Base-by-base conservation (phyloP, 2,797 vertebrate species). In the Neosalanx taihuensis region DNA sequence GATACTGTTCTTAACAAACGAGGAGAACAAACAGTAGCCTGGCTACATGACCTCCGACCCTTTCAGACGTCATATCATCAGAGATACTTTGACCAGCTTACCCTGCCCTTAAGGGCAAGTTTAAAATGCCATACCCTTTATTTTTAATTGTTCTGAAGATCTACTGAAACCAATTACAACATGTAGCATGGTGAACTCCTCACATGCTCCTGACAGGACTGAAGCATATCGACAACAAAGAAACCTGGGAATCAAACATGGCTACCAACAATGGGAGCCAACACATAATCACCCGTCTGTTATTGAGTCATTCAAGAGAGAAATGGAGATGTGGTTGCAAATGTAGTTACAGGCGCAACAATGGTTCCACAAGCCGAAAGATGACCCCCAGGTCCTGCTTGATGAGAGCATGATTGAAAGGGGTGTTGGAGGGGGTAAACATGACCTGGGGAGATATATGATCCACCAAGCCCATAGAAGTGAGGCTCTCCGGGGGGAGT, bases 351-450 rank as follows among this genome's bases (percentile, higher is more conserved):
- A 91, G 89, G 87, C 81, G 79, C 81, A 88, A 90, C 89, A 85
- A 85, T 88, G 89, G 87, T 93, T 93, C 91, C 92, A 92, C 87
- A 80, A 83, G 87, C 89, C 90, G 87, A 92, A 93, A 89, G 91
- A 93, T 91, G 91, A 91, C 89, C 89, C 72, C 87, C 68, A 81
- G 85, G 85, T 83, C 82, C 76, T 70, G 71, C 78, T 83, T 75
- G 76, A 81, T 49, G 71, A 64, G 78, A 84, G 76, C 73, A 64
- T 72, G 78, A 67, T 75, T 58, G 76, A 78, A 77, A 61, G 33
- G 41, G 41, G 41, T 9, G 41, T 46, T 9, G 41, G 41, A 46
- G 41, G 68, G 78, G 80, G 76, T 65, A 82, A 56, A 67, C 65
- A 74, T 72, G 83, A 81, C 79, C 82, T 72, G 62, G 20, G 76